These are phyloP conservation scores for Lynx canadensis DNA, from an alignment of 2,113 vertebrate genomes.

Conservation along the genomic window DNA sequence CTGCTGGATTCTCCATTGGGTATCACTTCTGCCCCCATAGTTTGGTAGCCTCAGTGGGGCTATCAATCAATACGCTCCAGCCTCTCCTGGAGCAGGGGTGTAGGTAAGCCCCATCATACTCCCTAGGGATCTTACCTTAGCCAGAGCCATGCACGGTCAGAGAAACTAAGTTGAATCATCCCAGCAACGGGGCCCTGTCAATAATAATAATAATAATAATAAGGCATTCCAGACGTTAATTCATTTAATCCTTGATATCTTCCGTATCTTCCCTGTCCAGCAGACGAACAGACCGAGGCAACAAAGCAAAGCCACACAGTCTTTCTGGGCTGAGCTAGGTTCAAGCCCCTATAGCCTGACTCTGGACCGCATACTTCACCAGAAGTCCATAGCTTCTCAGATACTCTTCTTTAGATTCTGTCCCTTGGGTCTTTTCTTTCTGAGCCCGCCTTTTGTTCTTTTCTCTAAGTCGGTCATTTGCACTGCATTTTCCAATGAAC, in stretches of 20 bases:
- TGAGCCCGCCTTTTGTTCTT: conserved; percentile 18
- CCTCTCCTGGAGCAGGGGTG: background rate
- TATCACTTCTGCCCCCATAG: background rate
- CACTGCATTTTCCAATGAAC: background rate
- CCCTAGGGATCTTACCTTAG: background rate
- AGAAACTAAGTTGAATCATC: background rate
- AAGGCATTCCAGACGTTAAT: background rate
- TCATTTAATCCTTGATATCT: background rate
- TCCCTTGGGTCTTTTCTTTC: background rate
- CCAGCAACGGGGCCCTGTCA: background rate
- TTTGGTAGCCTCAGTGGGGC: background rate
- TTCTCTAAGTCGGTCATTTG: background rate
- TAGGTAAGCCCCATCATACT: background rate
- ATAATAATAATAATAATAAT: background rate
- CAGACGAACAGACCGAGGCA: background rate
- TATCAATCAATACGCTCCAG: background rate
- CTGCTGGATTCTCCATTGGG: background rate
- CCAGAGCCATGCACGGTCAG: background rate
- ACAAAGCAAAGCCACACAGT: background rate
- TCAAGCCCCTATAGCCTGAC: background rate
- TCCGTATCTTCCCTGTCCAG: background rate
- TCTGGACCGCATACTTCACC: background rate
- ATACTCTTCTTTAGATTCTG: background rate
- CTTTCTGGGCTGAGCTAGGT: background rate
- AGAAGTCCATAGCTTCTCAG: background rate